Conservation (phyloP, 2,113 vertebrate species). For the Hipposideros armiger region DNA sequence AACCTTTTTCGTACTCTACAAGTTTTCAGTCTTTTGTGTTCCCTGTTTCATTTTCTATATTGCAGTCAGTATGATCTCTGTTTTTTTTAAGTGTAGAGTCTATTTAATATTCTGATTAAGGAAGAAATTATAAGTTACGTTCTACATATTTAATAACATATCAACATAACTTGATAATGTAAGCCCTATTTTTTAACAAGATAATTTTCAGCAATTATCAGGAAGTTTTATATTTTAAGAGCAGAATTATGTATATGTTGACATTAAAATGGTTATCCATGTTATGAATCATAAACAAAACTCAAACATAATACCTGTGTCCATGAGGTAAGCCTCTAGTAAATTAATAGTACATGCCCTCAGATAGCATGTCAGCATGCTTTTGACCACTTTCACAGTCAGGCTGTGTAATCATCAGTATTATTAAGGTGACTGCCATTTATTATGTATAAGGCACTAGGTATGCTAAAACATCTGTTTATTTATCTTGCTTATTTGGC, state of each 20-base stretch:
- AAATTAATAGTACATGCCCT: background rate
- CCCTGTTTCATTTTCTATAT: background rate
- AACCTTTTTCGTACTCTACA: background rate
- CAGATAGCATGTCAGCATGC: background rate
- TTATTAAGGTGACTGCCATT: background rate
- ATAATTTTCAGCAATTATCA: slow-evolving; percentile 21
- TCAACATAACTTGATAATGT: background rate
- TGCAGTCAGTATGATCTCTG: background rate
- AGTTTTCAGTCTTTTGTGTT: background rate
- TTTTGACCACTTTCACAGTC: background rate
- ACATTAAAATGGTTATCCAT: background rate
- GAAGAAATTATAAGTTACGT: background rate
- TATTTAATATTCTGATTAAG: background rate
- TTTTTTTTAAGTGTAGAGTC: background rate
- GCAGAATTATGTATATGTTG: slow-evolving; percentile 12
- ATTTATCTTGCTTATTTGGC: background rate
- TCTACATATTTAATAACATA: slow-evolving; percentile 38
- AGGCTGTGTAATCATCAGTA: no score
- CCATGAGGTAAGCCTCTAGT: background rate
- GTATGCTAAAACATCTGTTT: background rate
- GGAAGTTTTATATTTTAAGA: background rate
- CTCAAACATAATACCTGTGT: background rate
- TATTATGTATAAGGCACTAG: no score
- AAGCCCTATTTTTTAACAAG: slow-evolving; percentile 43
- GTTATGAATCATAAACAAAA: slow-evolving; percentile 2